phyloP scores from a whole-genome alignment of 2,797 vertebrate species.

The Melopsittacus undulatus region DNA sequence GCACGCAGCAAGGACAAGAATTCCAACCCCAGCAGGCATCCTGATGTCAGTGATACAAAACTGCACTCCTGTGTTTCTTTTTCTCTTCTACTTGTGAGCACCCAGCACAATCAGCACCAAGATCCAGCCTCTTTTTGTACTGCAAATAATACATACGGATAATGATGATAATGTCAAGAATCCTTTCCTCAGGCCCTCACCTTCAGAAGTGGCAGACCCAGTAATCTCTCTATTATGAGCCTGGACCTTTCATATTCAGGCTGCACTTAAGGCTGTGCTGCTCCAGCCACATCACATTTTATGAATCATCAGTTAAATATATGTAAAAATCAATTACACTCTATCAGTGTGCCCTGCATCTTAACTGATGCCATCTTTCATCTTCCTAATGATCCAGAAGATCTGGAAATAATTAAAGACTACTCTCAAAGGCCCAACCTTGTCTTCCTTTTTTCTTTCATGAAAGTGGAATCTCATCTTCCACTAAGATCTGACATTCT shows the following conservation, averaged over 20 bases:
- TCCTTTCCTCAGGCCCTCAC: not conserved
- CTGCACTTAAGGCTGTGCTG: conserved; percentile 49
- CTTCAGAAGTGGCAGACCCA: not conserved
- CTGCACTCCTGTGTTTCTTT: too few species aligned
- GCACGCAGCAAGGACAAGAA: accelerated
- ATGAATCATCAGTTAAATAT: conserved; percentile 70
- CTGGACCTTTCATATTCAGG: not conserved
- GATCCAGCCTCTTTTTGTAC: not conserved
- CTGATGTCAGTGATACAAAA: accelerated
- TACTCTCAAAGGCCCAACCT: conserved; percentile 65
- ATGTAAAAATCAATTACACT: conserved; percentile 76
- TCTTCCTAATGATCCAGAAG: conserved; percentile 75
- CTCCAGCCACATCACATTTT: conserved; percentile 56
- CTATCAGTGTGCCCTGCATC: conserved; percentile 61
- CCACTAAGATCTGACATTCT: not conserved
- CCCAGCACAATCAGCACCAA: not conserved
- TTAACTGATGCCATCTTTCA: conserved; percentile 63
- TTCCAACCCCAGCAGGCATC: not conserved
- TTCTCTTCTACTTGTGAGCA: not conserved
- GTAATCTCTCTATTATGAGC: not conserved
- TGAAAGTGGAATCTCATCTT: conserved; percentile 16
- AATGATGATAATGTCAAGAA: not conserved
- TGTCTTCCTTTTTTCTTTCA: not conserved
- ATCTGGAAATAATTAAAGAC: conserved; percentile 80
- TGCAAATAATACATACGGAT: not conserved